Conservation (phyloP, 1,140 invertebrate genomes). For the Globodera rostochiensis region DNA sequence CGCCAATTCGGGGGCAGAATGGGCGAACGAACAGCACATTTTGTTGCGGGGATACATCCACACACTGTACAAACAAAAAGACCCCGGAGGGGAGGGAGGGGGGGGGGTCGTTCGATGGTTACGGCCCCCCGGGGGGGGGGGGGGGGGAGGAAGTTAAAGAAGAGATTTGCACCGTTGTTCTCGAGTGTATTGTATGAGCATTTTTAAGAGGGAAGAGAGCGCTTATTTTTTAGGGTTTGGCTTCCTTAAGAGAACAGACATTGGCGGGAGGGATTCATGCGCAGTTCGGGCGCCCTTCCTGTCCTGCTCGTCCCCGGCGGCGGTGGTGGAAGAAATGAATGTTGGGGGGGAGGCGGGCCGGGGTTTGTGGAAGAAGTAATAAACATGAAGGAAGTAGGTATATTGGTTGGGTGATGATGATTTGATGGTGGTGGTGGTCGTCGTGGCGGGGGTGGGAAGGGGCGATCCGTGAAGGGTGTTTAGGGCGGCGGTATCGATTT, state of each 20-base stretch:
- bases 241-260: not conserved
- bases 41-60: not conserved
- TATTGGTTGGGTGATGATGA: not conserved
- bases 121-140: too few species aligned
- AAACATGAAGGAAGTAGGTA: not conserved
- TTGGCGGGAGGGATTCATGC: not conserved
- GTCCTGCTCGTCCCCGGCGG: too few species aligned
- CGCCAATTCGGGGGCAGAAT: not conserved
- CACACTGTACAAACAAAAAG: not conserved
- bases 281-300: not conserved
- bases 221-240: too few species aligned
- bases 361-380: not conserved
- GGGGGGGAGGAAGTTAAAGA: not conserved
- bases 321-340: not conserved
- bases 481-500: not conserved
- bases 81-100: not conserved
- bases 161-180: too few species aligned
- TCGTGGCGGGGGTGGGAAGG: too few species aligned
- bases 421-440: not conserved
- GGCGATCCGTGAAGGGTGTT: too few species aligned
- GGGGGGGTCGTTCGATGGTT: too few species aligned
- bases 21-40: not conserved
- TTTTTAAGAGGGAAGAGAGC: too few species aligned
- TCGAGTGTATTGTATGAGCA: too few species aligned
- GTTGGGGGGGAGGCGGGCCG: too few species aligned